phyloP scores from a whole-genome alignment of 2,888 invertebrate genomes.

The Noctua janthe region DNA sequence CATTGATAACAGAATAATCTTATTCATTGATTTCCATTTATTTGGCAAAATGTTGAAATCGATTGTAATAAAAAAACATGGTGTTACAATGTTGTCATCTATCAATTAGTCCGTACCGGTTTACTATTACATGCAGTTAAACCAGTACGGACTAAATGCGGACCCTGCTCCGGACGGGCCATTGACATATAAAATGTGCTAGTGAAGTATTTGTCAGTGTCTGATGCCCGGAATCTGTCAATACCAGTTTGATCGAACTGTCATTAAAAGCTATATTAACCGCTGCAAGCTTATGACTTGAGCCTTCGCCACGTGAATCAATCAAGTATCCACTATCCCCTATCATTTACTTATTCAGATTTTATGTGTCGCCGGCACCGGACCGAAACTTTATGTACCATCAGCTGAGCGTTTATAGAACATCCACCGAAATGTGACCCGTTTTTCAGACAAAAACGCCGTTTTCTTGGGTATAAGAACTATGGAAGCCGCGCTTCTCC shows the following conservation, averaged over 20 bases:
- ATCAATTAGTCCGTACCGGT: background rate
- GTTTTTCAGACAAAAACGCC: constrained; percentile 59
- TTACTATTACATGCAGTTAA: background rate
- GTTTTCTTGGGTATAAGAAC: constrained; percentile 48
- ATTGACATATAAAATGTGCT: background rate
- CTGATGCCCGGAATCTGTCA: background rate
- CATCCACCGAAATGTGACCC: constrained; percentile 60
- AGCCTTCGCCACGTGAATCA: constrained; percentile 75
- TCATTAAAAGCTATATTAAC: background rate
- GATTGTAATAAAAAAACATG: background rate
- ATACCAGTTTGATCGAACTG: background rate
- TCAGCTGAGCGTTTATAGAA: constrained; percentile 71
- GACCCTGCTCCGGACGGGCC: background rate
- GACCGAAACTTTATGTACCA: constrained; percentile 77
- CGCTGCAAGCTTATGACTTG: constrained; percentile 60
- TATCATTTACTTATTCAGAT: constrained; percentile 85
- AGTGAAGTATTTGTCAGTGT: background rate
- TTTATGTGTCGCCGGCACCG: constrained; percentile 77
- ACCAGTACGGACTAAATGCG: background rate
- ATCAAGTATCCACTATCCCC: constrained; percentile 82
- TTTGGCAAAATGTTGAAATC: background rate
- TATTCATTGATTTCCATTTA: background rate
- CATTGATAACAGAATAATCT: background rate
- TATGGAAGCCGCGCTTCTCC: constrained; percentile 4
- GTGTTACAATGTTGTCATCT: background rate